Conservation (phyloP, 2,797 vertebrate species). For the Sebastes baramenuke region DNA sequence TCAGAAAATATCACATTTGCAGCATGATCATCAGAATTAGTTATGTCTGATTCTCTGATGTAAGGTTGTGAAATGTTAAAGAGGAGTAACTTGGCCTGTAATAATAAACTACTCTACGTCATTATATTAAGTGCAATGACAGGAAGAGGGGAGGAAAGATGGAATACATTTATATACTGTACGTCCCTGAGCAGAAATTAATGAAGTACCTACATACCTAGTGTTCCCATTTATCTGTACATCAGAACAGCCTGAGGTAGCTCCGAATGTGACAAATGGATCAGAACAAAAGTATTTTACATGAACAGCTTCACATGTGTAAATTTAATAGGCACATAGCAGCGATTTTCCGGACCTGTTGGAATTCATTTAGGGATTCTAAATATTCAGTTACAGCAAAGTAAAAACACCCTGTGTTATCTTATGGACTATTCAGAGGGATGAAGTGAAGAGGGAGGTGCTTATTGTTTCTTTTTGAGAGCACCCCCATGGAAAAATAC, state of each 20-base stretch:
- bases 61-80: conserved; percentile 7
- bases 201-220: conserved; percentile 1
- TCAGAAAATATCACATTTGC: conserved; percentile 34
- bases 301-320: conserved; percentile 2
- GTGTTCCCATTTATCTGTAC: conserved; percentile 19
- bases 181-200: conserved; percentile 10
- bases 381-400: neutral
- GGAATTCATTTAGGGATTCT: neutral
- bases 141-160: neutral
- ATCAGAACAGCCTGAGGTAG: conserved; percentile 5
- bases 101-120: neutral
- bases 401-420: neutral
- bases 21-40: conserved; percentile 25
- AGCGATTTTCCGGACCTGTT: neutral
- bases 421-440: neutral
- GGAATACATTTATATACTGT: neutral
- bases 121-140: neutral
- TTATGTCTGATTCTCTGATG: conserved; percentile 21
- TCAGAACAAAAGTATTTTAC: neutral
- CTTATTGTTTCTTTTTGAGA: conserved; percentile 2
- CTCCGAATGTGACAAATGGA: conserved; percentile 18
- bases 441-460: neutral
- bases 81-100: neutral
- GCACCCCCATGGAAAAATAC: neutral
- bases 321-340: neutral